Evolutionary conservation across 2,888 invertebrate genomes (phyloP).

Genomic region (Dichetophora obliterata): DNA sequence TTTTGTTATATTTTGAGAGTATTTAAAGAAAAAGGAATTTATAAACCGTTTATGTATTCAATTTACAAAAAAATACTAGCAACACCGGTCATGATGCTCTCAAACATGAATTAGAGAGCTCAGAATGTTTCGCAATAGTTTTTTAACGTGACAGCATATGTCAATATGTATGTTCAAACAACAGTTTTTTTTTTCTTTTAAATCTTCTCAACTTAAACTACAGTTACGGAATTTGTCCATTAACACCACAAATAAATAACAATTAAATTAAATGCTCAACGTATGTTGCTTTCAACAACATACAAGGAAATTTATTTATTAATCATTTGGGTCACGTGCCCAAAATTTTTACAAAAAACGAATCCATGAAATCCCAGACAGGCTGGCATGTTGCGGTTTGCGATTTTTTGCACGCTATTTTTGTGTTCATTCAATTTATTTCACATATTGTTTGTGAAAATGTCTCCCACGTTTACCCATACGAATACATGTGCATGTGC

Average conservation of each 20-base stretch:
- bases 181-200: too few species aligned
- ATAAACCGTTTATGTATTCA: too few species aligned
- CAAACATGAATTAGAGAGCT: neutral
- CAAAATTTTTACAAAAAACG: neutral
- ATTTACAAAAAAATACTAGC: too few species aligned
- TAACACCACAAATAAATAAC: neutral
- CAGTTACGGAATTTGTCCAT: neutral
- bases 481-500: constrained; percentile 1
- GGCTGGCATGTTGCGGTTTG: constrained; percentile 16
- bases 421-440: neutral
- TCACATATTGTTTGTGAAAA: neutral
- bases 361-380: constrained; percentile 14
- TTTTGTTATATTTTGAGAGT: too few species aligned
- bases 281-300: constrained; percentile 7
- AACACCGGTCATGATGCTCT: too few species aligned
- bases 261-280: neutral
- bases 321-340: constrained; percentile 23
- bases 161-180: too few species aligned
- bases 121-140: neutral
- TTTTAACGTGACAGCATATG: too few species aligned
- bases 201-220: too few species aligned
- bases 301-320: constrained; percentile 7
- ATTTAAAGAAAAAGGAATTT: too few species aligned
- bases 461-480: neutral
- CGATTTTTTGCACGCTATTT: constrained; percentile 42